Percentiles rank a stretch among this genome's conserved stretches.
Conservation (phyloP, 2,888 invertebrate species). For the Chorisops tibialis region DNA sequence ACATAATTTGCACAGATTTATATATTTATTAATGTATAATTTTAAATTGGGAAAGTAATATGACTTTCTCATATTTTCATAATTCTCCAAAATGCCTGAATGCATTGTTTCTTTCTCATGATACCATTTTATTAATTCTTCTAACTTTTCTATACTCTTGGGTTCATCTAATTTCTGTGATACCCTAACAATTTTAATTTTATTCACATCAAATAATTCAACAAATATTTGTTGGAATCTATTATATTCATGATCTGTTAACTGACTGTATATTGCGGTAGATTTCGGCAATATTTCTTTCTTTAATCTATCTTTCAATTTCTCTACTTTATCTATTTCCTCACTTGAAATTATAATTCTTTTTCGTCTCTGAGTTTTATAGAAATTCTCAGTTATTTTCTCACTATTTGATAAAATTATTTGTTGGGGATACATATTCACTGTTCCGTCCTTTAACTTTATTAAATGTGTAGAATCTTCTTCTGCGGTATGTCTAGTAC, state of each 20-base stretch:
- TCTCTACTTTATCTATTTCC: too few relatives aligned
- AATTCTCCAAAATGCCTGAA: conserved; percentile 30
- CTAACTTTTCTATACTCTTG: conserved; percentile 27
- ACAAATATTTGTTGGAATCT: conserved; percentile 30
- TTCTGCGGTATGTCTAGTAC: too few relatives aligned
- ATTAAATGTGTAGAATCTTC: too few relatives aligned
- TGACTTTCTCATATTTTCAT: conserved; percentile 29
- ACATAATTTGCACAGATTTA: conserved; percentile 29
- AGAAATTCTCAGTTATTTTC: too few relatives aligned
- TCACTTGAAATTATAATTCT: too few relatives aligned
- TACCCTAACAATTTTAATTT: conserved; percentile 22
- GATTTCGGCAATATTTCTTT: too few relatives aligned
- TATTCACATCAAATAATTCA: conserved; percentile 23
- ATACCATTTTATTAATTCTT: conserved; percentile 30
- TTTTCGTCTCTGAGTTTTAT: too few relatives aligned
- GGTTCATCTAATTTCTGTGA: conserved; percentile 25
- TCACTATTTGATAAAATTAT: too few relatives aligned
- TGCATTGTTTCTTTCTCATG: conserved; percentile 32
- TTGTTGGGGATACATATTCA: too few relatives aligned
- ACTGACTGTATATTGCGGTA: conserved; percentile 9
- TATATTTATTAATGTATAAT: conserved; percentile 32
- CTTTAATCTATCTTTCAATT: too few relatives aligned
- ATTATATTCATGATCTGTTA: conserved; percentile 29
- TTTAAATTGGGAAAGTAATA: conserved; percentile 30
- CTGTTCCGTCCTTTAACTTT: too few relatives aligned